A percentile compares a stretch with the other conserved stretches of the same genome.
phyloP scores from a whole-genome alignment of 1,140 invertebrate genomes.

The Aleiodes sp. region DNA sequence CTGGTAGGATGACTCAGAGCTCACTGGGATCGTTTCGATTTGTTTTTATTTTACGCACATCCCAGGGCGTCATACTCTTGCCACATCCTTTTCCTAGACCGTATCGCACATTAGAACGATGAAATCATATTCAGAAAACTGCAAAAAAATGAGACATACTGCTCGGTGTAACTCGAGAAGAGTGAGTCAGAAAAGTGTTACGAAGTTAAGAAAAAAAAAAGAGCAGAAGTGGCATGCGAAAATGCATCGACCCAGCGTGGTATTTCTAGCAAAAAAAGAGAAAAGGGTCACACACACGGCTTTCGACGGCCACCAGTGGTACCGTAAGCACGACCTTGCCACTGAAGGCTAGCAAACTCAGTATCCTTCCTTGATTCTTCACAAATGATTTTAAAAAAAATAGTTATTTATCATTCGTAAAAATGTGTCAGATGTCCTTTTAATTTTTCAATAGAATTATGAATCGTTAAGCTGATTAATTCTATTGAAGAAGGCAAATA shows the following conservation, averaged over 20 bases:
- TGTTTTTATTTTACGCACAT: slow-evolving; percentile 16
- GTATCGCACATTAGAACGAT: slow-evolving; percentile 2
- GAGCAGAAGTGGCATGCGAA: slow-evolving; percentile 1
- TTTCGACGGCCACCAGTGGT: slow-evolving; percentile 39
- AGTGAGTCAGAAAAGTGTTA: slow-evolving; percentile 9
- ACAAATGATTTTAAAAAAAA: too few relatives aligned
- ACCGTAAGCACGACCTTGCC: slow-evolving; percentile 61
- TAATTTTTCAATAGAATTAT: too few relatives aligned
- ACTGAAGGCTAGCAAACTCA: slow-evolving; percentile 21
- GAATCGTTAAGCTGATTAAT: too few relatives aligned
- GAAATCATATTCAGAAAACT: slow-evolving; percentile 18
- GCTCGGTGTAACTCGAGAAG: background rate
- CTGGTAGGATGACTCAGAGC: slow-evolving; percentile 41
- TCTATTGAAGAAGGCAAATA: too few relatives aligned
- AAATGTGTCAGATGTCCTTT: too few relatives aligned
- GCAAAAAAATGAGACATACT: background rate
- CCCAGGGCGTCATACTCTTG: slow-evolving; percentile 3
- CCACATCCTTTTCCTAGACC: background rate
- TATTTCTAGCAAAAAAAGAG: slow-evolving; percentile 33
- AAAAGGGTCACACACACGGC: slow-evolving; percentile 29
- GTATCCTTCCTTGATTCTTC: too few relatives aligned
- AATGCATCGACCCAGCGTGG: slow-evolving; percentile 24
- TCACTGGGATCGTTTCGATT: background rate
- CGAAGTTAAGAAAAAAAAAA: slow-evolving; percentile 1
- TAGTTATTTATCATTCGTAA: background rate